These are phyloP conservation scores for Cebus imitator DNA, from an alignment of 2,113 vertebrate species.

Conservation along the genomic window DNA sequence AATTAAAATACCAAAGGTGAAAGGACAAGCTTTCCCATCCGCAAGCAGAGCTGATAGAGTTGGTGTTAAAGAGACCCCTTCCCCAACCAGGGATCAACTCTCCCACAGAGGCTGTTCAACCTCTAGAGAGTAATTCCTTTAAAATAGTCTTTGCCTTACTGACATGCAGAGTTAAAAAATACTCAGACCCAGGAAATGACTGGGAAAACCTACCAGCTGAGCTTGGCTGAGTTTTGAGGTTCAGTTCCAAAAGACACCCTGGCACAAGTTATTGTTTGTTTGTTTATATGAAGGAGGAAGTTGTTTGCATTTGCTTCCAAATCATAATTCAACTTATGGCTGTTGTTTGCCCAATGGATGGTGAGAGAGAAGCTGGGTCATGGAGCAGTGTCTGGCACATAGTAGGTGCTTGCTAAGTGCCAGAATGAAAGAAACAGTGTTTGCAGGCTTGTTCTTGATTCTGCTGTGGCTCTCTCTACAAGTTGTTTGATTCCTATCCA, in stretches of 20 bases:
- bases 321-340: neutral
- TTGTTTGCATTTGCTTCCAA: slow-evolving; percentile 34
- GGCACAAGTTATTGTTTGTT: neutral
- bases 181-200: neutral
- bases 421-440: neutral
- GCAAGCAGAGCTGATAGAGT: neutral
- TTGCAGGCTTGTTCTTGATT: neutral
- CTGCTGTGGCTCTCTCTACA: neutral
- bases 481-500: neutral
- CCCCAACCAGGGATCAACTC: neutral
- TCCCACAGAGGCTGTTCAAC: neutral
- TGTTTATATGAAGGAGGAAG: slow-evolving; percentile 11
- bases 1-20: neutral
- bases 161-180: neutral
- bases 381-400: neutral
- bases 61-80: neutral
- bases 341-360: neutral
- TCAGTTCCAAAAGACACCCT: neutral
- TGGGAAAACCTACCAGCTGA: neutral
- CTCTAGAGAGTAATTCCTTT: neutral
- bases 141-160: neutral
- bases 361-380: neutral
- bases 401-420: neutral
- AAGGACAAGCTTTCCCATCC: neutral
- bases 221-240: neutral